These are phyloP conservation scores for Cynopterus brachyotis DNA, from an alignment of 2,113 vertebrate species.

Conservation along the genomic window DNA sequence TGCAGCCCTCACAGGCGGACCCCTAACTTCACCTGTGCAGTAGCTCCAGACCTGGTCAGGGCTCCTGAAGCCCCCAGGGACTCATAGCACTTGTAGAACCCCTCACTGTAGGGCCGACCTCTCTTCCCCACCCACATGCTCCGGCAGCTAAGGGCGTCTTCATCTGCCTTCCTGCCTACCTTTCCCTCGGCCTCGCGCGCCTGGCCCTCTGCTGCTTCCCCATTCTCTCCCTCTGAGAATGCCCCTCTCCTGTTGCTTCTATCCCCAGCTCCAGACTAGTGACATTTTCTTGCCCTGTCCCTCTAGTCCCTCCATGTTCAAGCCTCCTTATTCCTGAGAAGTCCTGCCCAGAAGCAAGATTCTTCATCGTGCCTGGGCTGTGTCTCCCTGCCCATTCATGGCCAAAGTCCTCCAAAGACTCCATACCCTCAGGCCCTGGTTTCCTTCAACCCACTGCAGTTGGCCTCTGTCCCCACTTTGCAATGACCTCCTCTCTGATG, in stretches of 20 bases:
- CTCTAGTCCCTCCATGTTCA: not conserved
- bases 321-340: not conserved
- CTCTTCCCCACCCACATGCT: too few relatives aligned
- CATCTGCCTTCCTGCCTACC: not conserved
- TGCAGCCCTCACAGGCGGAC: not conserved
- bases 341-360: not conserved
- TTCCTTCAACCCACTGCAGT: not conserved
- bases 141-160: accelerated
- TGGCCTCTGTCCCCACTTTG: not conserved
- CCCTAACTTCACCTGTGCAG: not conserved
- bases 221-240: not conserved
- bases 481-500: not conserved
- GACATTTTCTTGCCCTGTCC: not conserved
- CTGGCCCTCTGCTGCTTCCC: too few relatives aligned
- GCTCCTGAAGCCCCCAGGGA: not conserved
- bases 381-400: not conserved
- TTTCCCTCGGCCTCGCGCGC: not conserved
- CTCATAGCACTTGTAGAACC: not conserved
- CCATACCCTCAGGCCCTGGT: not conserved
- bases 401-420: not conserved
- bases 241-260: not conserved
- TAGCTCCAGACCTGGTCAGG: not conserved
- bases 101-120: not conserved
- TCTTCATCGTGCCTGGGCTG: not conserved
- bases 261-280: not conserved